Evolutionary conservation across 2,888 invertebrate genomes (phyloP).

Genomic region (Cheilosia variabilis): DNA sequence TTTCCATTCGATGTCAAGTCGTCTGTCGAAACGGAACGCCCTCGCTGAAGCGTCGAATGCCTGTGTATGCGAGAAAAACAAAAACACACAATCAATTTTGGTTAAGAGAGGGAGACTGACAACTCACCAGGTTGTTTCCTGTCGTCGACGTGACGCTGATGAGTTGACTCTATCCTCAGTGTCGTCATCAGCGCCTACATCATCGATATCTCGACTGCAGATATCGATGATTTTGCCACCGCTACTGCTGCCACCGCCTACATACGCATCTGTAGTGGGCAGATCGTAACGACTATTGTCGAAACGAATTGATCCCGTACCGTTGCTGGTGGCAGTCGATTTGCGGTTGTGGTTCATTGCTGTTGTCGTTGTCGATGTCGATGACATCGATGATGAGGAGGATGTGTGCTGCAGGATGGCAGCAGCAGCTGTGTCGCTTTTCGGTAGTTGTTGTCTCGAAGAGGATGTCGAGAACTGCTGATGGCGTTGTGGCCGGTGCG

Average conservation of each 20-base stretch:
- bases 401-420: conserved; percentile 58
- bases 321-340: conserved; percentile 57
- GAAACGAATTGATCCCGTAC: conserved; percentile 59
- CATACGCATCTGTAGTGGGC: conserved; percentile 72
- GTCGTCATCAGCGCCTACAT: conserved; percentile 80
- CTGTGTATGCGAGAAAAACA: conserved; percentile 34
- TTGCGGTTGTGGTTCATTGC: conserved; percentile 38
- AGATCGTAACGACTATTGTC: conserved; percentile 70
- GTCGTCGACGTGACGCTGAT: conserved; percentile 76
- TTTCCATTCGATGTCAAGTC: conserved; percentile 84
- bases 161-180: conserved; percentile 75
- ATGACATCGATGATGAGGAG: conserved; percentile 64
- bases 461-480: conserved; percentile 55
- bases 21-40: conserved; percentile 84
- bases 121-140: conserved; percentile 69
- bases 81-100: conserved; percentile 26
- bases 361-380: conserved; percentile 47
- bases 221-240: conserved; percentile 80
- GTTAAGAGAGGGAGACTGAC: conserved; percentile 16
- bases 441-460: conserved; percentile 34
- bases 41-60: conserved; percentile 80
- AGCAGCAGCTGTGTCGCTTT: conserved; percentile 16
- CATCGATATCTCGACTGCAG: conserved; percentile 79
- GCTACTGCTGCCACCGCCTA: conserved; percentile 77
- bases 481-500: conserved; percentile 43